Base-by-base conservation (phyloP, 2,888 invertebrate species). In the Invenusta paracnida region DNA sequence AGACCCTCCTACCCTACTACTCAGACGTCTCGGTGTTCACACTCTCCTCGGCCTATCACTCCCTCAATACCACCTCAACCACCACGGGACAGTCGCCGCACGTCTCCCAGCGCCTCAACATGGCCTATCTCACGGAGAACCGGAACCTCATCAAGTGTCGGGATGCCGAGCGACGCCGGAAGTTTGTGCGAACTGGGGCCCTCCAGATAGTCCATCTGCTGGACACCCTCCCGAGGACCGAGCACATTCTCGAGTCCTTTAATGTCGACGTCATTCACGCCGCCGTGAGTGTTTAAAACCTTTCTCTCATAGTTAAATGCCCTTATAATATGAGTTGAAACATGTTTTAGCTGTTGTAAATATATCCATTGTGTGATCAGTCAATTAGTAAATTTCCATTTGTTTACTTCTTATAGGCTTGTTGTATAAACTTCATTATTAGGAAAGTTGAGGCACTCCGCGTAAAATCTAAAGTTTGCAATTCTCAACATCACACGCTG, bases 231-330 rank as follows among this genome's bases (percentile, higher is more conserved):
- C 83, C 83, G 27, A 11, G 48, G 2, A 83, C 83, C 31, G 83
- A 83, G 5, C 83, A 83, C 25, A 30, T n/a, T 11, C 25, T 83
- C 5, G 83, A 83, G 27, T 30, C 83, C 31, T 83, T 83, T 48
- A 25, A 30, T 17, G 83, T 83, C 23, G 83, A 83, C 48, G 48
- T 83, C 48, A 83, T 48, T 31, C 30, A 29, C 48, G 73, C 73
- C 23, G 73, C 73, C 2, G 73, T 73, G 23, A 73, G 73, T 73
- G 73, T 23, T 48, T 17, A 48, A 48, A 5, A 5, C 48, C 17
- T 48, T 48, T 48, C 5, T n/a, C n/a, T n/a, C n/a, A n/a, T n/a
- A n/a, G n/a, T n/a, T n/a, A n/a, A n/a, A n/a, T n/a, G n/a, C n/a
- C n/a, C n/a, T n/a, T n/a, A n/a, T n/a, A n/a, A n/a, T n/a, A n/a